Evolutionary conservation across 1,140 invertebrate species (phyloP).

Genomic region (Drosophila sproati): DNA sequence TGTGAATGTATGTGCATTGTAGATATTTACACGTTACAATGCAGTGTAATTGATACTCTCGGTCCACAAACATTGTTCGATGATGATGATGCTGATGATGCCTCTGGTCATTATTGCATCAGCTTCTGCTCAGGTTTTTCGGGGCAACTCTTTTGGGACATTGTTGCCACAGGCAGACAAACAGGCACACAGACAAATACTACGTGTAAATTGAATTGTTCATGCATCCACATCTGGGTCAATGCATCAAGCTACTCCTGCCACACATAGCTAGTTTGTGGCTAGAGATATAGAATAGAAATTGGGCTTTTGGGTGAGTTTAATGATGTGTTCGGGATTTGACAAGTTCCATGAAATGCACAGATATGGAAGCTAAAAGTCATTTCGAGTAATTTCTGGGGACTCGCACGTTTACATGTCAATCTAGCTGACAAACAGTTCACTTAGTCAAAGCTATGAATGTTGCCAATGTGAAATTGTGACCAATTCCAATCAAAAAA

Average conservation of each 20-base stretch:
- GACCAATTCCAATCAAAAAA: too few relatives aligned
- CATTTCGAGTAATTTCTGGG: too few relatives aligned
- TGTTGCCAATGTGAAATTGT: too few relatives aligned
- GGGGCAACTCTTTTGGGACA: background rate
- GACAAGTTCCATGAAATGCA: background rate
- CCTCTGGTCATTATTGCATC: slow-evolving; percentile 15
- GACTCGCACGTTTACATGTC: too few relatives aligned
- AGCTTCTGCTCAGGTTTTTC: background rate
- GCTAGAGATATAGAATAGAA: background rate
- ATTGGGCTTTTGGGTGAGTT: background rate
- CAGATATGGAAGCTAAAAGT: background rate
- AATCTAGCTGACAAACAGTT: too few relatives aligned
- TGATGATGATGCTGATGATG: slow-evolving; percentile 9
- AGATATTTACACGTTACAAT: slow-evolving; percentile 35
- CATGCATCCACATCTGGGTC: slow-evolving; percentile 19
- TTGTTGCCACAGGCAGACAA: background rate
- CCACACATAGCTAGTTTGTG: slow-evolving; percentile 1
- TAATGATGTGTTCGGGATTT: background rate
- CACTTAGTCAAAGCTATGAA: too few relatives aligned
- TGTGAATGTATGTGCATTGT: slow-evolving; percentile 43
- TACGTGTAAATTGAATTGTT: slow-evolving; percentile 37
- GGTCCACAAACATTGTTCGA: slow-evolving; percentile 14
- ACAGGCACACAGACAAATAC: background rate
- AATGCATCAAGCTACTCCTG: background rate
- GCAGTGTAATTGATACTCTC: slow-evolving; percentile 71